These are phyloP conservation scores for Sebastes taczanowskii DNA, from an alignment of 2,797 vertebrate species.

Conservation along the genomic window DNA sequence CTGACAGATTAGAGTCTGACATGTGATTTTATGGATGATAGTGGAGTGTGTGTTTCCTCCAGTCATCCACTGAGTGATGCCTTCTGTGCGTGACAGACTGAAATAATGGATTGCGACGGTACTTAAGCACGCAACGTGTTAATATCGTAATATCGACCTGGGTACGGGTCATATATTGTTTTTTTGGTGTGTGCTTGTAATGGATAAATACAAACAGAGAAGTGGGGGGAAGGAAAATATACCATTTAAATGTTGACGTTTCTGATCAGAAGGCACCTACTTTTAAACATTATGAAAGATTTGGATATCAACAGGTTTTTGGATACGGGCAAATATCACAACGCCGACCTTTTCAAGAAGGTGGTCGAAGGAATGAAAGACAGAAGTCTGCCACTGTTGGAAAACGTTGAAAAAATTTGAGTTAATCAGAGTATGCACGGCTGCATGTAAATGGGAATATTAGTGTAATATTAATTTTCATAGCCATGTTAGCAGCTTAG, in stretches of 20 bases:
- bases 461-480: no score
- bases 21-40: constrained; percentile 13
- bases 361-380: no score
- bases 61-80: background rate
- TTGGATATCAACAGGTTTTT: no score
- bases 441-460: no score
- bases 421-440: no score
- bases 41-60: background rate
- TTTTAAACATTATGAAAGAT: no score
- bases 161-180: background rate
- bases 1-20: constrained; percentile 21
- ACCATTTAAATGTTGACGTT: background rate
- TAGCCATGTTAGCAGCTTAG: no score
- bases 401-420: no score
- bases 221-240: background rate
- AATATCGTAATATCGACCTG: background rate
- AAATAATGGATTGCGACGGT: background rate
- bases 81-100: background rate
- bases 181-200: background rate
- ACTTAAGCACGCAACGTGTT: background rate
- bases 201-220: background rate
- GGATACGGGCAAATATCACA: no score
- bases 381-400: no score
- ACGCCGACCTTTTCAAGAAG: no score
- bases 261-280: no score